These are phyloP conservation scores for Tragelaphus imberbis DNA, from an alignment of 2,113 vertebrate species.

Conservation along the genomic window DNA sequence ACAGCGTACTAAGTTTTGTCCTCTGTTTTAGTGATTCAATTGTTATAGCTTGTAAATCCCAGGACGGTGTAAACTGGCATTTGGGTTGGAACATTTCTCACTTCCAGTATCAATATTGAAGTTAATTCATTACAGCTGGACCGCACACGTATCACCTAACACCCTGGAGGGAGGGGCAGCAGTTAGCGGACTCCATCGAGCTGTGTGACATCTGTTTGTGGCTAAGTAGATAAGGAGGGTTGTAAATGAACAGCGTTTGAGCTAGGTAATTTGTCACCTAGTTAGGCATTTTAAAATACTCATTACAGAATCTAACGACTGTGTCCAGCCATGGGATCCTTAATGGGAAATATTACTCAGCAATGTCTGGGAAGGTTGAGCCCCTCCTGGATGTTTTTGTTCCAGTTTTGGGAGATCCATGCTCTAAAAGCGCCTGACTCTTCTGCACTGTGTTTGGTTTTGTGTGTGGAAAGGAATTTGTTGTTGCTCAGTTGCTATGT, in stretches of 20 bases:
- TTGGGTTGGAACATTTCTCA: neutral
- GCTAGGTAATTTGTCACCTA: constrained; percentile 58
- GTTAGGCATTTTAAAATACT: constrained; percentile 58
- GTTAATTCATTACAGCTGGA: neutral
- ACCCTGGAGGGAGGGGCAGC: neutral
- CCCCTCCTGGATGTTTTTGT: neutral
- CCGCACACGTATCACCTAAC: neutral
- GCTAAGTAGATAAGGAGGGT: neutral
- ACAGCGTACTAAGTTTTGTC: neutral
- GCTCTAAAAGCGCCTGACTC: neutral
- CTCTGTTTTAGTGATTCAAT: neutral
- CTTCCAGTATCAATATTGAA: neutral
- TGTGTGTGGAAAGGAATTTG: neutral
- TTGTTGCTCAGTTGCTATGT: neutral
- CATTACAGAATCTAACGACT: constrained; percentile 20
- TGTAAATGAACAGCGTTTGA: constrained; percentile 42
- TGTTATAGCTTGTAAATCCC: neutral
- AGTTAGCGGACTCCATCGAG: neutral
- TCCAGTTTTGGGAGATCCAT: neutral
- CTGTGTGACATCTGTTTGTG: neutral
- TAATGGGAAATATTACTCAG: neutral
- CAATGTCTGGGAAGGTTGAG: neutral
- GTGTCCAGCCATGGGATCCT: neutral
- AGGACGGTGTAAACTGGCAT: neutral
- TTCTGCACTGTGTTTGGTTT: neutral